A percentile compares a stretch with the other conserved stretches of the same genome.
Conservation (phyloP, 2,113 vertebrate genomes). For the Chlorocebus sabaeus region DNA sequence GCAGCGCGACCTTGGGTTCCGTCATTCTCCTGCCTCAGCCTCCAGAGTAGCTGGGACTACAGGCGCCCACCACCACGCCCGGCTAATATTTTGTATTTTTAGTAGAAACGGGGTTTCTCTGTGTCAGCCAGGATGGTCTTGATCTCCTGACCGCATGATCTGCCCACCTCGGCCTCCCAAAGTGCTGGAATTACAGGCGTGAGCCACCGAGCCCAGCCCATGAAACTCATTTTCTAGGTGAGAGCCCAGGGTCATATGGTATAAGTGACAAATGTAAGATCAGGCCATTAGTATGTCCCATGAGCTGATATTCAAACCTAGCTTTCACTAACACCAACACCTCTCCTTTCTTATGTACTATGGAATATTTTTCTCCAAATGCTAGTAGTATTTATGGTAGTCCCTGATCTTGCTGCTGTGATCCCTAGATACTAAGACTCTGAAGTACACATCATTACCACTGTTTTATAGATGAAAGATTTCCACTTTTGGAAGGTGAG, state of each 20-base stretch:
- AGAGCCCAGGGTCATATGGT: not conserved
- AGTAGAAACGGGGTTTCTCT: too few relatives aligned
- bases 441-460: not conserved
- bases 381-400: not conserved
- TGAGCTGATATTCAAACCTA: not conserved
- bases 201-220: rapidly evolving
- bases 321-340: not conserved
- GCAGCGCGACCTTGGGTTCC: too few relatives aligned
- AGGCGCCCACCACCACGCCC: rapidly evolving
- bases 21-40: too few relatives aligned
- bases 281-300: not conserved
- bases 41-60: too few relatives aligned
- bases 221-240: not conserved
- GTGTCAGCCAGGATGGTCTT: too few relatives aligned
- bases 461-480: not conserved
- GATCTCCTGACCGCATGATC: too few relatives aligned
- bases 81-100: too few relatives aligned
- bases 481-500: not conserved
- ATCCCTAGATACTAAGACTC: not conserved
- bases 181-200: too few relatives aligned
- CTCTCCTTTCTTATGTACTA: not conserved
- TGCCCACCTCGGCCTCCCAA: too few relatives aligned
- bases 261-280: not conserved
- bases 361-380: not conserved
- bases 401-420: not conserved